phyloP scores from a whole-genome alignment of 2,113 vertebrate species.

The Grus americana region DNA sequence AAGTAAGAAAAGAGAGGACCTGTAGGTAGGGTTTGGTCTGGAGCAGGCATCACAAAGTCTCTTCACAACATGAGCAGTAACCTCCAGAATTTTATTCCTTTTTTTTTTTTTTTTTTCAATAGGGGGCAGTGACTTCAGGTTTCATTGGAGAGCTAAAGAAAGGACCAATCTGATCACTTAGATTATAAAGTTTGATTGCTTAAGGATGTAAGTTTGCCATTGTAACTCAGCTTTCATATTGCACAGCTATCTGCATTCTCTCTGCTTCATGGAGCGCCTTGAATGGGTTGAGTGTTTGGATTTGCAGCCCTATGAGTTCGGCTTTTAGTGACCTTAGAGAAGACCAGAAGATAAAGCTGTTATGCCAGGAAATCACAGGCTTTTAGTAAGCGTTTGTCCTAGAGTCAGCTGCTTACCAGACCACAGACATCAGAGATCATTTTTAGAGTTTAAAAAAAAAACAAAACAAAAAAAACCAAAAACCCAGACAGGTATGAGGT shows the following conservation, averaged over 20 bases:
- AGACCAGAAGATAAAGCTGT: not conserved
- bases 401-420: not conserved
- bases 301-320: not conserved
- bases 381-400: not conserved
- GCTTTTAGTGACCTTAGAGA: not conserved
- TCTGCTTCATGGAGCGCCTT: not conserved
- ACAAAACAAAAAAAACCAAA: too few species aligned
- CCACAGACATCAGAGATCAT: not conserved
- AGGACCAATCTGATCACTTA: not conserved
- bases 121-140: not conserved
- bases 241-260: not conserved
- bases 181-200: not conserved
- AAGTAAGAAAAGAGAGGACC: not conserved
- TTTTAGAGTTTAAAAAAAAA: not conserved
- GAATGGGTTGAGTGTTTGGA: not conserved
- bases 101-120: not conserved
- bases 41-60: not conserved
- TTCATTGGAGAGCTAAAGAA: not conserved
- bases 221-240: not conserved
- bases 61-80: not conserved
- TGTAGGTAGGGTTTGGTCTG: not conserved
- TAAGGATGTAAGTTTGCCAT: not conserved
- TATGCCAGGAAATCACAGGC: not conserved
- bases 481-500: not conserved
- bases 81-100: not conserved